phyloP scores from a whole-genome alignment of 2,888 invertebrate species.

The Tricholauxania praeusta region DNA sequence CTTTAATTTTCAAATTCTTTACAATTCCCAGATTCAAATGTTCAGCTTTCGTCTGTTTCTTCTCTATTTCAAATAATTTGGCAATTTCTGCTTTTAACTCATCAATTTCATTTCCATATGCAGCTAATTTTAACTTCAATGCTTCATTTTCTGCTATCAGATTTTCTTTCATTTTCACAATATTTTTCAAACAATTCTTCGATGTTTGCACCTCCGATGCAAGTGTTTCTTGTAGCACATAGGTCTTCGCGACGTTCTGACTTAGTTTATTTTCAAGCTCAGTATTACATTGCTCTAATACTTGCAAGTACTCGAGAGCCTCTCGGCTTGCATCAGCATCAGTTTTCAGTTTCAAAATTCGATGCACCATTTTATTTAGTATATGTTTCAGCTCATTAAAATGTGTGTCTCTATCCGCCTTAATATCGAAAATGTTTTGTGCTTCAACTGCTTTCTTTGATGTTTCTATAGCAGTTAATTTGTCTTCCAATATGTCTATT shows the following conservation, averaged over 20 bases:
- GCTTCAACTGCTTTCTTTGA: neutral
- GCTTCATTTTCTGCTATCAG: conserved; percentile 43
- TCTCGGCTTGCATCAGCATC: conserved; percentile 32
- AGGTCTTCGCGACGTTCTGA: conserved; percentile 35
- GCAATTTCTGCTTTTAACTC: conserved; percentile 20
- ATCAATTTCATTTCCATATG: conserved; percentile 37
- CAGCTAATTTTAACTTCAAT: conserved; percentile 39
- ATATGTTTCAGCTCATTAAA: conserved; percentile 34
- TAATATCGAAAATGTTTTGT: conserved; percentile 30
- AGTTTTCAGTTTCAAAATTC: conserved; percentile 34
- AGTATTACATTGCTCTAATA: conserved; percentile 33
- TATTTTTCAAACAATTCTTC: conserved; percentile 44
- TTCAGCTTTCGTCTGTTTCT: conserved; percentile 36
- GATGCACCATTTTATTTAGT: conserved; percentile 40
- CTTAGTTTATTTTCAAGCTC: conserved; percentile 40
- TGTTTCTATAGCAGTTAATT: neutral
- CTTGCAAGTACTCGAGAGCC: too few species aligned
- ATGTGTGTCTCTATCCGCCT: conserved; percentile 29
- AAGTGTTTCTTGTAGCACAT: conserved; percentile 45
- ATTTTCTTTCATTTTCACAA: conserved; percentile 50
- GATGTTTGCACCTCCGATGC: conserved; percentile 39
- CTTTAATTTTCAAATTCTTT: conserved; percentile 37
- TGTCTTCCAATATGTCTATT: conserved; percentile 40
- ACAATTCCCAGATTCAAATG: conserved; percentile 23
- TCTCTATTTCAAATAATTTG: conserved; percentile 32